Base-by-base conservation (phyloP, 2,888 invertebrate genomes). In the Acleris cristana region DNA sequence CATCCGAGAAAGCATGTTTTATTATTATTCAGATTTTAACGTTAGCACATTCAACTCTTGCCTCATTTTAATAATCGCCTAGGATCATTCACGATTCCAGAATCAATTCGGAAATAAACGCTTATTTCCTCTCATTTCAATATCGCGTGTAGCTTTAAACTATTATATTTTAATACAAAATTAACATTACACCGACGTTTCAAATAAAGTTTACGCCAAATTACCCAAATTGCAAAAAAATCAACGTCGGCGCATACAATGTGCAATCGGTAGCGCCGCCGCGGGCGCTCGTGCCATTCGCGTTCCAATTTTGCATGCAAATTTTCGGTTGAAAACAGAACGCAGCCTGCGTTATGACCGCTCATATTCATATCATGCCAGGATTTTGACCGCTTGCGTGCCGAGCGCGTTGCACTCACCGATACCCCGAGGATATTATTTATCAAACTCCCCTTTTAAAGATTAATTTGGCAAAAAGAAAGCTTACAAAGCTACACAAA, bases 291-390 rank as follows among this genome's bases (percentile, higher is more conserved):
- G 91, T 91, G 92, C 87, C 84, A 78, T 81, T 85, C 85, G 80
- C 83, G 89, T 83, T 87, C 87, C 86, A 90, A 92, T 92, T 91
- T 90, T 76, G 76, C 83, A 90, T 90, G 89, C 87, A 87, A 91
- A 90, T 90, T 87, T 82, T 76, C 74, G 78, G 84, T 79, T 85
- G 76, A 80, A 82, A 82, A 84, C 82, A 80, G 79, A 81, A 76
- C 72, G 71, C 70, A 72, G 26, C 62, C 65, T 54, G 61, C 67
- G 69, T 73, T 74, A 74, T 72, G 72, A 74, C 74, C 79, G 78
- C 73, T 82, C 78, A 78, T 79, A 80, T 79, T 78, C 78, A 76
- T 76, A 66, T 73, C 76, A 74, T 70, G 76, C 69, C 75, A 78
- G 85, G 78, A 76, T 83, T 84, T 84, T 84, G 81, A 84, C 83